phyloP scores from a whole-genome alignment of 2,888 invertebrate genomes.

The Tromatobia lineatoria region DNA sequence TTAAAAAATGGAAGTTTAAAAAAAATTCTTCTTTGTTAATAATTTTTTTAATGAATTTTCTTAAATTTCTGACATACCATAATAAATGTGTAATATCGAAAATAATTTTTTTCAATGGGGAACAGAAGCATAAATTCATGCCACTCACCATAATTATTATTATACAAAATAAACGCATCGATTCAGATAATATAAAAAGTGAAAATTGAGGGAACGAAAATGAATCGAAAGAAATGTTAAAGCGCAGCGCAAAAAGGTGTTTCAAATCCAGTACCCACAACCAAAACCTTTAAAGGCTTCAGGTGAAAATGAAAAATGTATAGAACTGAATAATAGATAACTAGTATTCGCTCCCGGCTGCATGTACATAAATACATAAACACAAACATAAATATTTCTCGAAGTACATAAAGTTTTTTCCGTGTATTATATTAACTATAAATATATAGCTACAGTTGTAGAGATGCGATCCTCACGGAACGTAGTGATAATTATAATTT shows the following conservation, averaged over 20 bases:
- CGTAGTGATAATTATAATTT: constrained; percentile 20
- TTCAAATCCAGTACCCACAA: constrained; percentile 18
- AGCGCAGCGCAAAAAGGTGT: constrained; percentile 7
- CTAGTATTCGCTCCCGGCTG: constrained; percentile 7
- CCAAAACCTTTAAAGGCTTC: constrained; percentile 11
- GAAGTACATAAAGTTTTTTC: constrained; percentile 21
- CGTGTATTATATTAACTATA: constrained; percentile 2
- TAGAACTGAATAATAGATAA: constrained; percentile 6
- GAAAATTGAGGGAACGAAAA: background rate
- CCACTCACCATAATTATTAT: background rate
- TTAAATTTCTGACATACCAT: too few relatives aligned
- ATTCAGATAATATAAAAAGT: background rate
- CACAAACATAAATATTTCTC: constrained; percentile 14
- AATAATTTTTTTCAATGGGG: background rate
- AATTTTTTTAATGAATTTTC: too few relatives aligned
- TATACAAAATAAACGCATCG: background rate
- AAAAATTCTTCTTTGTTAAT: too few relatives aligned
- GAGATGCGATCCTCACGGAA: background rate
- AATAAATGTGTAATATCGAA: background rate
- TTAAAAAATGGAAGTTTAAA: too few relatives aligned
- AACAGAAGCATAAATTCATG: background rate
- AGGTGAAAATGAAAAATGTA: constrained; percentile 20
- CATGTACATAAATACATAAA: constrained; percentile 25
- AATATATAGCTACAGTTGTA: background rate
- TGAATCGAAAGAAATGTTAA: background rate